These are phyloP conservation scores for Apis florea DNA, from an alignment of 1,140 invertebrate species.

Conservation along the genomic window DNA sequence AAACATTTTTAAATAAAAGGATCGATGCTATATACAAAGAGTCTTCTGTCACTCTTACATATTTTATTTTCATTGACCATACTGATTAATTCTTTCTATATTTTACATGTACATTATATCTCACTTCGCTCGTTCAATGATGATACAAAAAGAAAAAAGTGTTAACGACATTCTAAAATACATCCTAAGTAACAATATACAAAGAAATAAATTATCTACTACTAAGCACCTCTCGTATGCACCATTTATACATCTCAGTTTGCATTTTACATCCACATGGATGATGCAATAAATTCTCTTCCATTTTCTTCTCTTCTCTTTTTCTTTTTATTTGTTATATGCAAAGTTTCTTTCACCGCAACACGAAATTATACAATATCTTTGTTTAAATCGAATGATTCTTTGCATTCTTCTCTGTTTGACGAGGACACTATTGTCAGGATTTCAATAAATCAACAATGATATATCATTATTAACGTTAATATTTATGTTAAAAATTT, in stretches of 20 bases:
- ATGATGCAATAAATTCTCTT: constrained; percentile 11
- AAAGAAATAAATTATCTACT: constrained; percentile 68
- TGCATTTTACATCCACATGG: constrained; percentile 11
- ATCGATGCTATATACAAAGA: constrained; percentile 65
- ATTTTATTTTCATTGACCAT: constrained; percentile 7
- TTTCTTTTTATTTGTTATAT: neutral
- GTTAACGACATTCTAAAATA: constrained; percentile 42
- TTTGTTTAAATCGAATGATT: neutral
- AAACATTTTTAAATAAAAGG: constrained; percentile 64
- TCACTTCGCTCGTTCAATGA: neutral
- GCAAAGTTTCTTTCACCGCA: neutral
- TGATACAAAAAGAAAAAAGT: constrained; percentile 23
- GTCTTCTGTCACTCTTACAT: constrained; percentile 16
- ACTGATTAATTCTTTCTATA: constrained; percentile 11
- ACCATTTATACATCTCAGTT: constrained; percentile 52
- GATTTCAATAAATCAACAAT: too few relatives aligned
- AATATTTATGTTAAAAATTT: neutral
- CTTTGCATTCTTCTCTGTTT: neutral
- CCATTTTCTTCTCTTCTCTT: neutral
- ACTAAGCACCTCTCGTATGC: constrained; percentile 50
- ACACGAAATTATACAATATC: constrained; percentile 7
- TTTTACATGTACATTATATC: constrained; percentile 40
- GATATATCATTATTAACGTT: neutral
- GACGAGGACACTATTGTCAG: neutral
- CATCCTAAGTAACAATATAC: constrained; percentile 53